phyloP scores from a whole-genome alignment of 2,888 invertebrate genomes.

The Plagodis dolabraria region DNA sequence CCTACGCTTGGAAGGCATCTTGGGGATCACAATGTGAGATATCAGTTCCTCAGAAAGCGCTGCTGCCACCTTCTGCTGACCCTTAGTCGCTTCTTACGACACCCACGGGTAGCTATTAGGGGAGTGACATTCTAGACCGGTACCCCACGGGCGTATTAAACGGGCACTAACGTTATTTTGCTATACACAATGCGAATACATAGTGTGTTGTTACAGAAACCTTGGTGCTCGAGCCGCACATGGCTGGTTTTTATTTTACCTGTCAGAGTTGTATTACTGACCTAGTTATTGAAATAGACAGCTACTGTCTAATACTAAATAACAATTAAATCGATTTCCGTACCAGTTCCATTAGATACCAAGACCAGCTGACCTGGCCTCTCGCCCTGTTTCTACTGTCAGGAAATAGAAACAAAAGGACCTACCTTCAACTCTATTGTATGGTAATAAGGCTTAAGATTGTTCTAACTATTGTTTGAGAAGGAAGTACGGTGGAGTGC shows the following conservation, averaged over 20 bases:
- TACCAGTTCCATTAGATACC: conserved; percentile 24
- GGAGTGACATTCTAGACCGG: too few species aligned
- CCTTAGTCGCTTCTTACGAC: too few species aligned
- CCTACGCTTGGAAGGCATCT: too few species aligned
- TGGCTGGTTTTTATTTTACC: background rate
- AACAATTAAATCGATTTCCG: conserved; percentile 36
- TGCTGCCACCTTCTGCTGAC: too few species aligned
- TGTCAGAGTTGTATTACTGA: conserved; percentile 6
- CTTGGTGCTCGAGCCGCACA: too few species aligned
- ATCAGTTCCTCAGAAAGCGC: too few species aligned
- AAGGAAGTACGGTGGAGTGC: conserved; percentile 7
- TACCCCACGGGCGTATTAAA: too few species aligned
- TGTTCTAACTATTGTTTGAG: conserved; percentile 14
- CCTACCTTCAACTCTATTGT: conserved; percentile 31
- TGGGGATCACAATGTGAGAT: too few species aligned
- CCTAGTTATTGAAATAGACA: conserved; percentile 18
- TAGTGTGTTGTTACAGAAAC: too few species aligned
- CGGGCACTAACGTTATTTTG: too few species aligned
- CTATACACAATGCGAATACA: too few species aligned
- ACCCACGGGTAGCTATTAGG: too few species aligned
- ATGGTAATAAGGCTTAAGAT: conserved; percentile 20
- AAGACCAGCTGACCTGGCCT: conserved; percentile 16
- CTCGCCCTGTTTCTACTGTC: conserved; percentile 9
- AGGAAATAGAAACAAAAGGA: conserved; percentile 21
- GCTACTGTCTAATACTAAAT: conserved; percentile 24